Evolutionary conservation across 2,113 vertebrate genomes (phyloP).

Genomic region (Cyprinodon variegatus): DNA sequence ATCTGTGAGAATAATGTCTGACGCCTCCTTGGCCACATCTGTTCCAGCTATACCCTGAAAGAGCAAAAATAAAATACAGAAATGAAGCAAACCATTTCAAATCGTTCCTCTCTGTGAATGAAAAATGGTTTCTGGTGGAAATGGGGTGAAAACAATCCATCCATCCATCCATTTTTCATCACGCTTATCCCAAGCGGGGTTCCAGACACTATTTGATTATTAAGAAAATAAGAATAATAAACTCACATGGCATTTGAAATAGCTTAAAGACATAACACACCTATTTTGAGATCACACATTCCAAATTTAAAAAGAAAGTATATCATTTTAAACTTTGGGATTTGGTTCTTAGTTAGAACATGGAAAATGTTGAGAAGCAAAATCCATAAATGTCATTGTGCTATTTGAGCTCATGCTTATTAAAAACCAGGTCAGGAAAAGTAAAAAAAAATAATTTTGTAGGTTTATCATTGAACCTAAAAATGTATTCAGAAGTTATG

Average conservation of each 20-base stretch:
- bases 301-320: background rate
- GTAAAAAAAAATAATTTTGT: background rate
- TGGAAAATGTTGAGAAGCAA: background rate
- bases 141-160: background rate
- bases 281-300: background rate
- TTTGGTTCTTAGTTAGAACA: background rate
- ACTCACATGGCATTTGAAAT: background rate
- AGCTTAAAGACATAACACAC: background rate
- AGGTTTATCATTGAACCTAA: background rate
- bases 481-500: background rate
- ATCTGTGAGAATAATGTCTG: slow-evolving; percentile 95
- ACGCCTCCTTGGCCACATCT: slow-evolving; percentile 96
- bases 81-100: background rate
- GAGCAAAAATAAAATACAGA: slow-evolving; percentile 12
- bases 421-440: background rate
- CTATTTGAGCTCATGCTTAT: background rate
- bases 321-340: background rate
- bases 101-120: background rate
- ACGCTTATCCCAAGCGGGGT: too few relatives aligned
- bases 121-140: background rate
- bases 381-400: background rate
- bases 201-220: background rate
- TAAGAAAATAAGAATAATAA: too few relatives aligned
- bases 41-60: slow-evolving; percentile 95
- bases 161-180: too few relatives aligned